Base-by-base conservation (phyloP, 2,888 invertebrate species). In the Drosophila anceps region DNA sequence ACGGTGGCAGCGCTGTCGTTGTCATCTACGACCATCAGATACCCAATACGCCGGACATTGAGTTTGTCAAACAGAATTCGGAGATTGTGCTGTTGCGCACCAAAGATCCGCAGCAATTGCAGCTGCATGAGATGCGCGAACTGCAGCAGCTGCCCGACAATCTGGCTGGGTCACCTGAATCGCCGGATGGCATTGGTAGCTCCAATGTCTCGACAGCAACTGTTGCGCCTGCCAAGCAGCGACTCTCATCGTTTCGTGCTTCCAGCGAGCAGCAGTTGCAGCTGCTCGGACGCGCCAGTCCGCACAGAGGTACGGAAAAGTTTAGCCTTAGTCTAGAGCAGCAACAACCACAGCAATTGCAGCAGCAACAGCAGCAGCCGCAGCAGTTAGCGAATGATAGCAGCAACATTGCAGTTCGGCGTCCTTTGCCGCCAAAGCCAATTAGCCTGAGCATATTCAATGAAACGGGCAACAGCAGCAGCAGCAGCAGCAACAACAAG, bases 31-130 rank as follows among this genome's bases (percentile, higher is more conserved):
- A 93, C 75, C 92, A 92, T 65, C 92, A 92, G 60, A 92, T 92
- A 31, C 91, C 92, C 44, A 91, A 91, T 27, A 91, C 92, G 43
- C 92, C 91, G 43, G 93, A 93, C 66, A 91, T 92, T 57, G 93
- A 93, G 74, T 93, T 93, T 80, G 87, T 90, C 6, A 92, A 91
- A 63, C 92, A 93, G 75, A 92, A 93, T 70, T 92, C 93, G 0
- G 93, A 93, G 77, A 92, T 93, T 65, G 93, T 93, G 51, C 84
- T 92, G 41, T 69, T 93, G 67, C 91, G 93, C 46, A 93, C 93
- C 44, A 93, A 93, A 77, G 92, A 92, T 62, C 91, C 92, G 29
- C 91, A 91, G 68, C 81, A 88, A 10, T 72, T 84, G 66, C 87
- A 85, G 63, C 62, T 85, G 65, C 91, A 91, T 41, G 90, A 91